Percentiles rank a stretch among this genome's conserved stretches.
Conservation (phyloP, 2,888 invertebrate genomes). For the Petrolisthes manimaculis region DNA sequence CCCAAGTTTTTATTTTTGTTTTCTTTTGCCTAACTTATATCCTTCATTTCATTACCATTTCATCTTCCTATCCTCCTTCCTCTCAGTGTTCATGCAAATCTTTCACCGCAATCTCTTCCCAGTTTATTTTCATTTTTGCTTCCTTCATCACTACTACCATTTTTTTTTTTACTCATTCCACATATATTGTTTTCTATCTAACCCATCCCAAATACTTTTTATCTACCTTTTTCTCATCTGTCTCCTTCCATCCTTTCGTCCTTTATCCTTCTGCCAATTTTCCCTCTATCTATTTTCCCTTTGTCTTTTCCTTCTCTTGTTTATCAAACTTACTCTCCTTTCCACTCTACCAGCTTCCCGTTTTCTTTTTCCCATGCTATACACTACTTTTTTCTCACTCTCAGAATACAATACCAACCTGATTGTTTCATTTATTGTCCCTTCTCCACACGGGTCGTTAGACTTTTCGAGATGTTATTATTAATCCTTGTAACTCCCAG, state of each 20-base stretch:
- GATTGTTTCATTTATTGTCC: neutral
- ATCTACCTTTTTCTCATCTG: neutral
- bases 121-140: neutral
- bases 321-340: neutral
- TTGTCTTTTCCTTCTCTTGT: neutral
- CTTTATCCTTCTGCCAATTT: neutral
- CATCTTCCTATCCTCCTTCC: neutral
- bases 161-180: neutral
- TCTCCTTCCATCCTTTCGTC: neutral
- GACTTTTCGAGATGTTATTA: neutral
- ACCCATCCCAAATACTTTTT: neutral
- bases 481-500: neutral
- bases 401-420: neutral
- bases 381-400: neutral
- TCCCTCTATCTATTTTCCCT: neutral
- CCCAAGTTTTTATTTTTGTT: neutral
- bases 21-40: neutral
- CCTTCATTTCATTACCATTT: neutral
- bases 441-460: neutral
- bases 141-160: neutral
- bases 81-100: neutral
- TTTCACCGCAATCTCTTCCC: neutral
- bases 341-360: neutral
- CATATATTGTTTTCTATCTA: neutral
- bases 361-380: neutral